A percentile compares a stretch with the other conserved stretches of the same genome.
phyloP scores from a whole-genome alignment of 2,113 vertebrate species.

The Galemys pyrenaicus region DNA sequence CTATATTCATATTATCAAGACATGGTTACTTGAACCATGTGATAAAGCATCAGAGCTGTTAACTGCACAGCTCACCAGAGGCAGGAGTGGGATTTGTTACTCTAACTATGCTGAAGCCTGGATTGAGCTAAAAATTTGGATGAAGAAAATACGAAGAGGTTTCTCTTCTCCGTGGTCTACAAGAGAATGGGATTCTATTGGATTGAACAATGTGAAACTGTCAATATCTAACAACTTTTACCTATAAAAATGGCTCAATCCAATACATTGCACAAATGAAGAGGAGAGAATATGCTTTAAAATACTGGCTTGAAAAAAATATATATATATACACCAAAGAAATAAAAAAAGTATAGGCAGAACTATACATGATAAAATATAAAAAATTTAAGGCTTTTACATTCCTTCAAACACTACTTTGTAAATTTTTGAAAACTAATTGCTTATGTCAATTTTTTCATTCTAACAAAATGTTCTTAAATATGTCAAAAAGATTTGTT shows the following conservation, averaged over 20 bases:
- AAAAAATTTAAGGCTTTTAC: background rate
- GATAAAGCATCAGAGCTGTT: slow-evolving; percentile 16
- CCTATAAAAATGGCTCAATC: background rate
- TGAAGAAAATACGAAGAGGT: slow-evolving; percentile 14
- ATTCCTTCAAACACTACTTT: background rate
- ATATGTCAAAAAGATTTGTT: background rate
- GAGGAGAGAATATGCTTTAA: background rate
- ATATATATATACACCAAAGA: background rate
- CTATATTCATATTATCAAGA: slow-evolving; percentile 35
- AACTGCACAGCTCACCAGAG: slow-evolving; percentile 52
- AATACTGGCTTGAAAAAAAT: background rate
- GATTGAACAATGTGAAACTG: background rate
- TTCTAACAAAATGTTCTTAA: slow-evolving; percentile 22
- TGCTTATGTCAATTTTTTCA: background rate
- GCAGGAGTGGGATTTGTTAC: slow-evolving; percentile 53
- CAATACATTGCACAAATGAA: background rate
- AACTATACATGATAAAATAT: background rate
- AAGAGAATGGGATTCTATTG: background rate
- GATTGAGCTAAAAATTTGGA: slow-evolving; percentile 35
- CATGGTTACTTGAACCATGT: background rate
- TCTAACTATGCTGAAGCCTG: background rate
- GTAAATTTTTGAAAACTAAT: slow-evolving; percentile 13
- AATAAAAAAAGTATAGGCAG: background rate
- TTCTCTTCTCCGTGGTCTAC: slow-evolving; percentile 1
- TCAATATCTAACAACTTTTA: background rate